These are phyloP conservation scores for Amaurobius ferox DNA, from an alignment of 2,888 invertebrate genomes.

Conservation along the genomic window DNA sequence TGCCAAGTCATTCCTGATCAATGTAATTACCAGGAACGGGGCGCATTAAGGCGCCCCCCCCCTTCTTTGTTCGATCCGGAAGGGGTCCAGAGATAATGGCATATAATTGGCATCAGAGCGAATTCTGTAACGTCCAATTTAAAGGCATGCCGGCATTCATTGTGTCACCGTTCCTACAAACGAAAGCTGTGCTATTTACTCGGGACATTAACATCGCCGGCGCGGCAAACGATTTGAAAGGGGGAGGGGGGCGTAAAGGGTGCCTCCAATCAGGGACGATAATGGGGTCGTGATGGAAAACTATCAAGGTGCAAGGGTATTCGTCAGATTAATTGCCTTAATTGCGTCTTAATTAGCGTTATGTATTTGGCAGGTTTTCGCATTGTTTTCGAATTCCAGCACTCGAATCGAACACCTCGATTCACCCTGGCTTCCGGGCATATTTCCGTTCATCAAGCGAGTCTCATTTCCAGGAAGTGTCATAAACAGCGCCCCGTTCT, in stretches of 20 bases:
- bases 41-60: neutral
- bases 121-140: constrained; percentile 35
- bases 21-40: neutral
- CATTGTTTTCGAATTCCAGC: neutral
- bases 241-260: too few relatives aligned
- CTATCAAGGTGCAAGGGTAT: too few relatives aligned
- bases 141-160: constrained; percentile 63
- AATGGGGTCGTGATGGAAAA: too few relatives aligned
- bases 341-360: too few relatives aligned
- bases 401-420: too few relatives aligned
- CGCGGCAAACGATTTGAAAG: constrained; percentile 54
- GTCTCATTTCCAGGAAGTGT: too few relatives aligned
- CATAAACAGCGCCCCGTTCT: too few relatives aligned
- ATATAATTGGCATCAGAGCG: constrained; percentile 54
- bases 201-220: constrained; percentile 28
- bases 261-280: too few relatives aligned
- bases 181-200: constrained; percentile 51
- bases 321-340: constrained; percentile 1
- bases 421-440: too few relatives aligned
- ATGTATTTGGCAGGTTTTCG: neutral
- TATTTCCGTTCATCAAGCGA: too few relatives aligned
- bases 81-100: constrained; percentile 12
- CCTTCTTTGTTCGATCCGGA: too few relatives aligned
- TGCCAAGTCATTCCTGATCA: neutral
- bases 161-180: constrained; percentile 63